phyloP scores from a whole-genome alignment of 2,113 vertebrate species.

The Capreolus pygargus region DNA sequence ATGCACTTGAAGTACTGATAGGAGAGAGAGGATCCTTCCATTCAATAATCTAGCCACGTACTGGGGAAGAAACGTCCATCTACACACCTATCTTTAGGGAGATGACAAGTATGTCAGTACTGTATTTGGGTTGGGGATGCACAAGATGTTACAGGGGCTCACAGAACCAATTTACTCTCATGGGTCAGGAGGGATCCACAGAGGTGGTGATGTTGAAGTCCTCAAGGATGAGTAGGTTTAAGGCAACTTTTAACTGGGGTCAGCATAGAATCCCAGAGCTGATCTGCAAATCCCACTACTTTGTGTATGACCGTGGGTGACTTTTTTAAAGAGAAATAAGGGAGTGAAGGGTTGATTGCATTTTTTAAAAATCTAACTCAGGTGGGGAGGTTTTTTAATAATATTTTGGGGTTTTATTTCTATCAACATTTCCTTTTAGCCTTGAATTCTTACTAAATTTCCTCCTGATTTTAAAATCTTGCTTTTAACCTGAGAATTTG shows the following conservation, averaged over 20 bases:
- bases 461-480: conserved; percentile 21
- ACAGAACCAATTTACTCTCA: background rate
- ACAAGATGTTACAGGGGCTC: background rate
- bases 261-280: background rate
- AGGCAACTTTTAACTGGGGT: background rate
- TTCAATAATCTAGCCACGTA: background rate
- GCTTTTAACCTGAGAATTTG: conserved; percentile 58
- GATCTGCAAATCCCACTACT: background rate
- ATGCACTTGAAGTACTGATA: background rate
- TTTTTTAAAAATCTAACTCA: background rate
- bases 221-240: background rate
- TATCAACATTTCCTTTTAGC: conserved; percentile 13
- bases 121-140: background rate
- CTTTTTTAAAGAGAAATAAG: conserved; percentile 40
- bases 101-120: background rate
- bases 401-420: background rate
- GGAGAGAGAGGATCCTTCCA: background rate
- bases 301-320: background rate
- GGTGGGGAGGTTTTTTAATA: background rate
- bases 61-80: background rate
- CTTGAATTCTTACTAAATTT: conserved; percentile 48
- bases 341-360: background rate
- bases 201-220: background rate
- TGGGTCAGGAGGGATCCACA: background rate
- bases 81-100: background rate